Evolutionary conservation across 2,113 vertebrate species (phyloP), one percentile per base, ranked within the genome.

Genomic region (Sisor rabdophorus): DNA sequence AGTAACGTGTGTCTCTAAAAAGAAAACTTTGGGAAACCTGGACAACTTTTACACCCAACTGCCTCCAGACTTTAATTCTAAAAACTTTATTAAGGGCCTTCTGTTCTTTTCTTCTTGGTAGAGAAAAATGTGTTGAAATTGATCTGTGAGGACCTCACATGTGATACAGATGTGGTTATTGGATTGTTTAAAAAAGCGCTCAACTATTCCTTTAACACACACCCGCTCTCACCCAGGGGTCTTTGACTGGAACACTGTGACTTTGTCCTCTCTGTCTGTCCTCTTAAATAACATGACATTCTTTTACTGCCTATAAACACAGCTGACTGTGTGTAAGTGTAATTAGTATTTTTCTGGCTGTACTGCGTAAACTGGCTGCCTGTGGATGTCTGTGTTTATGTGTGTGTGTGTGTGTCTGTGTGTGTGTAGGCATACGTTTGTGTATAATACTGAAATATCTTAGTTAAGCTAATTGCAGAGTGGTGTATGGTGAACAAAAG

Each of bases 281-380:
- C 32, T 69, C 74, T 82, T 79, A 79, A 82, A 79, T 65, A 82
- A 82, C 78, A 79, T 65, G 28, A 59, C 73, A 77, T 82, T 82
- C 81, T 74, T 79, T 75, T 12, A 76, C 32, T 53, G 26, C 24
- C 56, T 68, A 59, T 77, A 79, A 80, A 79, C 77, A 82, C 77
- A 82, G 77, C 81, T 76, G 73, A 79, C 54, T 54, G 56, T 71
- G 76, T 77, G 75, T 52, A 15, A 54, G 58, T 13, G 48, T 75
- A 75, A 79, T 82, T 60, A 71, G 72, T 72, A 53, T 82, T 82
- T 79, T 79, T 67, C 58, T 61, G 75, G 48, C 73, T 52, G 60
- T 30, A 70, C 60, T 52, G 71, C 64, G 30, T 78, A 28, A 36
- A 48, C 32, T 47, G 28, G 30, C 10, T 32, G 40, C 30, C 40